Conservation (phyloP, 2,888 invertebrate genomes). For the Hypomecis punctinalis region DNA sequence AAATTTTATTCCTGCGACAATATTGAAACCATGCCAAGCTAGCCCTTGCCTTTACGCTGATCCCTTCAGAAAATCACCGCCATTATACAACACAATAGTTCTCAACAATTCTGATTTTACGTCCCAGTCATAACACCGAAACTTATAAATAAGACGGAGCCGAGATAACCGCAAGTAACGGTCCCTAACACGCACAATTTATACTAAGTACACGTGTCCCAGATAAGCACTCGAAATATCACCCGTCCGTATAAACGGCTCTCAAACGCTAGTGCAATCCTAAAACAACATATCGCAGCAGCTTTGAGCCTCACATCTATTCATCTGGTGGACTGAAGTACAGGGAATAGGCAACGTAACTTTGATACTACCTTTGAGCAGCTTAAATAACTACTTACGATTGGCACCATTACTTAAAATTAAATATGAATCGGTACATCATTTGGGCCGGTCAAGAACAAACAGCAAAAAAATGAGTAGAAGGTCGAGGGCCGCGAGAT, state of each 20-base stretch:
- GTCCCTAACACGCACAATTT: constrained; percentile 4
- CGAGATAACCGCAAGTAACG: constrained; percentile 1
- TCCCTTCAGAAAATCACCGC: no score
- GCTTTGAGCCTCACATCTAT: constrained; percentile 35
- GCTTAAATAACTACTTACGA: no score
- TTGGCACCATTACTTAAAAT: no score
- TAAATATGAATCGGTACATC: no score
- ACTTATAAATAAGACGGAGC: not conserved
- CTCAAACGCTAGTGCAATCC: constrained; percentile 37
- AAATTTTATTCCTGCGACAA: no score
- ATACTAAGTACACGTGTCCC: constrained; percentile 18
- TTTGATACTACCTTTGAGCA: not conserved
- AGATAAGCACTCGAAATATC: constrained; percentile 26
- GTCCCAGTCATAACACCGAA: not conserved
- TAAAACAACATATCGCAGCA: constrained; percentile 37
- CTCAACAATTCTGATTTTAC: not conserved
- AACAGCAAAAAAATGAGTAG: no score
- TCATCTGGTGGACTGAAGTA: constrained; percentile 17
- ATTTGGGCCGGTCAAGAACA: no score
- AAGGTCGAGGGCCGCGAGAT: no score
- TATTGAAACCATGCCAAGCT: no score
- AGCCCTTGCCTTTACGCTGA: no score
- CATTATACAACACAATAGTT: no score
- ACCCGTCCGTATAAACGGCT: constrained; percentile 23
- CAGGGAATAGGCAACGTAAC: not conserved